A percentile compares a stretch with the other conserved stretches of the same genome.
Conservation (phyloP, 2,113 vertebrate species). For the Sander vitreus region DNA sequence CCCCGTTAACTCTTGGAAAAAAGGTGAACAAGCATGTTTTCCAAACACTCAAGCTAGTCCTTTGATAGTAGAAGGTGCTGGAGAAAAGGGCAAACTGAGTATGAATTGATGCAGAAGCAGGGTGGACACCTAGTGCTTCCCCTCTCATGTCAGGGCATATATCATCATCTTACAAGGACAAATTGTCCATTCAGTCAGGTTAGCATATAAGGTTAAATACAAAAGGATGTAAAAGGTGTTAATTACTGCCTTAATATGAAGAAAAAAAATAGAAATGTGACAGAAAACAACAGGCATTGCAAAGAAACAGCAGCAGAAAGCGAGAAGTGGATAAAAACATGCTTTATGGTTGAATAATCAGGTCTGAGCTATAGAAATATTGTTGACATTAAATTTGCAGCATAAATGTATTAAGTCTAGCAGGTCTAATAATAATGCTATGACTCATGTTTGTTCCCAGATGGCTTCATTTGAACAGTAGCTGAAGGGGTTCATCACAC, state of each 20-base stretch:
- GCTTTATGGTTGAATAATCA: background rate
- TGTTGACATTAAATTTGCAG: constrained; percentile 5
- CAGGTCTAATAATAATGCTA: constrained; percentile 37
- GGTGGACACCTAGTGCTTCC: background rate
- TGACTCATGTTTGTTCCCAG: constrained; percentile 57
- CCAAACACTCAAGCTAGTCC: background rate
- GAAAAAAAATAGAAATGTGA: constrained; percentile 1
- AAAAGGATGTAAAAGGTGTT: background rate
- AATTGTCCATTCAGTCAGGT: background rate
- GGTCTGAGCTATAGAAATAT: background rate
- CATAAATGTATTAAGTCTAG: constrained; percentile 22
- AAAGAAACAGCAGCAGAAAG: background rate
- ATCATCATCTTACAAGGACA: constrained; percentile 17
- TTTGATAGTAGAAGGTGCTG: background rate
- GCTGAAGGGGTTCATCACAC: constrained; percentile 39
- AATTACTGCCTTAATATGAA: background rate
- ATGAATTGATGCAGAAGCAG: background rate
- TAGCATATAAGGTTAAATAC: background rate
- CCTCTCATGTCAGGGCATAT: background rate
- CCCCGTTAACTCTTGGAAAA: background rate
- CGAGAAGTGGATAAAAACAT: background rate
- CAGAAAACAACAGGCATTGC: background rate
- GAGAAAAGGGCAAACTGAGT: background rate
- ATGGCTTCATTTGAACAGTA: constrained; percentile 44
- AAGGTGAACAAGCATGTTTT: background rate